Base-by-base conservation (phyloP, 1,140 invertebrate species). In the Drosophila paulistorum region DNA sequence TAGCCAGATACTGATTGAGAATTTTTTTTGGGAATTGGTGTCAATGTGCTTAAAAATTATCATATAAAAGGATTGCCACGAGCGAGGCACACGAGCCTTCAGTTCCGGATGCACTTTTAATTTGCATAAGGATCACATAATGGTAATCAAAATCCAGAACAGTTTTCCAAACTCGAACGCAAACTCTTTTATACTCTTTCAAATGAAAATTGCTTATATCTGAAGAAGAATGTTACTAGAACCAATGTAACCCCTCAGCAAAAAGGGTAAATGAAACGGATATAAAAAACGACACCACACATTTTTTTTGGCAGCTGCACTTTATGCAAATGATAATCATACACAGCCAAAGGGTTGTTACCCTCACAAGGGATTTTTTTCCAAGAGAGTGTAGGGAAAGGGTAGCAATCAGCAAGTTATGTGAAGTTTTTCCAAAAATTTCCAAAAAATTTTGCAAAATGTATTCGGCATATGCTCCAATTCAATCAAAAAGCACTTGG, bases 291-390 rank as follows among this genome's bases (percentile, higher is more conserved):
- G 68, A 65, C 57, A 76, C 66, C 66, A 62, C 42, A 59, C 66
- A 55, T n/a, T 75, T 76, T 78, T 74, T 77, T 59, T 61, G 70
- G 69, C 74, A 85, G 77, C 74, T 80, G 77, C 74, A 84, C 17
- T 77, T 81, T 84, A 84, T 84, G 80, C 64, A 68, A 84, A 83
- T 83, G 61, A 58, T 45, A 67, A 35, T 41, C 30, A 73, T 62
- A 48, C 33, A 67, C 3, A 51, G 54, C 30, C 65, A 61, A 55
- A 41, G 13, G 37, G 35, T 60, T 37, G 39, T 66, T 3, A 65
- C 55, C 26, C 26, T 14, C n/a, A 58, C 30, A 51, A 51, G 3
- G 17, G 45, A 4, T 51, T 51, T 51, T 48, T 48, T 48, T 48
- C 14, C 2, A 23, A 30, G 26, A 30, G 26, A 6, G 5, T 5